Evolutionary conservation across 2,797 vertebrate species (phyloP).

Genomic region (Acanthopagrus latus): DNA sequence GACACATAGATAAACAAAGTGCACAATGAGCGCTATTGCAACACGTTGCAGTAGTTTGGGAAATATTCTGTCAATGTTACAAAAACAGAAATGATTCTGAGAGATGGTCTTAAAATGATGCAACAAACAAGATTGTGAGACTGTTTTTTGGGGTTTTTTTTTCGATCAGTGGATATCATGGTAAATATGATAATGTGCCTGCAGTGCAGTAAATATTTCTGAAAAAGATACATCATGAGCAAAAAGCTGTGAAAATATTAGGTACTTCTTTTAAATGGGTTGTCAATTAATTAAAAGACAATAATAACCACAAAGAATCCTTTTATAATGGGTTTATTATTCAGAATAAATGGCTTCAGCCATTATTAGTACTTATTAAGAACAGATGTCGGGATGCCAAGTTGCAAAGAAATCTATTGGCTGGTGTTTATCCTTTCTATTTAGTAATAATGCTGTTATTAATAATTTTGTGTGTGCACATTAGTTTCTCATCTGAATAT

Average conservation of each 20-base stretch:
- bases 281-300: background rate
- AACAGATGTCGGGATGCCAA: background rate
- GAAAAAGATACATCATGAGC: background rate
- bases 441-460: background rate
- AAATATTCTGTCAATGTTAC: background rate
- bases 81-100: background rate
- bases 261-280: background rate
- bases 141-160: background rate
- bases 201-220: background rate
- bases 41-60: constrained; percentile 14
- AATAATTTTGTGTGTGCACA: background rate
- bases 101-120: background rate
- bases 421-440: background rate
- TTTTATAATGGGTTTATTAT: background rate
- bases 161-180: background rate
- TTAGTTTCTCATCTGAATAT: background rate
- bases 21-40: background rate
- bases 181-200: background rate
- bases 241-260: background rate
- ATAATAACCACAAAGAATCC: background rate
- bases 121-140: background rate
- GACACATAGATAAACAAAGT: background rate
- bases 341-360: background rate
- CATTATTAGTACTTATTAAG: background rate
- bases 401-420: background rate